A percentile compares a stretch with the other conserved stretches of the same genome.
phyloP scores from a whole-genome alignment of 2,888 invertebrate genomes.

The Cryptosula pallasiana region DNA sequence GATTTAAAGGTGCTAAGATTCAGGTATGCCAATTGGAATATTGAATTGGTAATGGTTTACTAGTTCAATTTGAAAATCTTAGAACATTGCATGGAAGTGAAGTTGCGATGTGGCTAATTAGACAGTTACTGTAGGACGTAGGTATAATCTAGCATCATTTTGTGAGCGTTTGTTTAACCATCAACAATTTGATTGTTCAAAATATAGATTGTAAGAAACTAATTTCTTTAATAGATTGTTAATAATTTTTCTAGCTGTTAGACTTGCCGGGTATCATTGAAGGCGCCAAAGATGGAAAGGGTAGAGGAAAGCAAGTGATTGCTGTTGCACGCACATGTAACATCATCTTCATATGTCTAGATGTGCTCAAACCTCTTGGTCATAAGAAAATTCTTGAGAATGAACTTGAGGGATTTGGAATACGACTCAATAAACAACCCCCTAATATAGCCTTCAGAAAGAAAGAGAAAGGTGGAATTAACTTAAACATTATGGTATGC shows the following conservation, averaged over 20 bases:
- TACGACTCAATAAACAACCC: slow-evolving; percentile 87
- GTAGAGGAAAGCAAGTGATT: slow-evolving; percentile 96
- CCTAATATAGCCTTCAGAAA: slow-evolving; percentile 92
- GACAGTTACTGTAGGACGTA: no score
- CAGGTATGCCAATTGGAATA: no score
- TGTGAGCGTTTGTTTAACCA: no score
- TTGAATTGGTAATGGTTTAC: no score
- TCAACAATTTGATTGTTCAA: no score
- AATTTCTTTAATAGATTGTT: not conserved
- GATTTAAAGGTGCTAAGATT: slow-evolving; percentile 91
- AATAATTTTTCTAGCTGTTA: slow-evolving; percentile 65
- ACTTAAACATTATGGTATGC: slow-evolving; percentile 60
- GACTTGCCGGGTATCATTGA: slow-evolving; percentile 99
- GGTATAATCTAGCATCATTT: no score
- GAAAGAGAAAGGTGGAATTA: slow-evolving; percentile 98
- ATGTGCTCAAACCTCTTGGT: slow-evolving; percentile 91
- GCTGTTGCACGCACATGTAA: slow-evolving; percentile 92
- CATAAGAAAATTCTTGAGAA: slow-evolving; percentile 94
- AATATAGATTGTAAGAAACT: no score
- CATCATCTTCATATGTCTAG: slow-evolving; percentile 92
- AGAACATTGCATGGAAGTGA: no score
- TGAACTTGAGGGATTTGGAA: slow-evolving; percentile 97
- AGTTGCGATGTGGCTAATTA: no score
- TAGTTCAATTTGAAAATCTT: no score
- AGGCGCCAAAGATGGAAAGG: slow-evolving; percentile 99